These are phyloP conservation scores for Halictus ligatus DNA, from an alignment of 2,888 invertebrate species.

Conservation along the genomic window DNA sequence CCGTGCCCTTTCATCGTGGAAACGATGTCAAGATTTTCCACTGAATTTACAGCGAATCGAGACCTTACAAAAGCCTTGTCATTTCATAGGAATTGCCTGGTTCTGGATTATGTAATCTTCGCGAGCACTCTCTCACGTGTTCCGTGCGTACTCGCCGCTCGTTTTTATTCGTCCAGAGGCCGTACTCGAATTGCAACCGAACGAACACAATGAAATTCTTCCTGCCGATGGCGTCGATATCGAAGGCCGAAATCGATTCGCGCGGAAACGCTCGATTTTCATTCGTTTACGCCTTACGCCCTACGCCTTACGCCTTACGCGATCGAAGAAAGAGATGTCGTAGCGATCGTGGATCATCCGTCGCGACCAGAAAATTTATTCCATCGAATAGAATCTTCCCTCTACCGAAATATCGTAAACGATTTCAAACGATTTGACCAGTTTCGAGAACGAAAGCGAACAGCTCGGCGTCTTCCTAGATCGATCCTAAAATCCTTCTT, in stretches of 20 bases:
- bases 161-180: conserved; percentile 38
- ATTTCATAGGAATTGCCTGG: conserved; percentile 56
- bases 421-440: background rate
- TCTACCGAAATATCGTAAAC: background rate
- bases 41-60: conserved; percentile 39
- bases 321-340: background rate
- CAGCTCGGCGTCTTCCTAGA: conserved; percentile 27
- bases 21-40: conserved; percentile 64
- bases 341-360: background rate
- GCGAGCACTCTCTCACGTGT: conserved; percentile 36
- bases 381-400: background rate
- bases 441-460: background rate
- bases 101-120: conserved; percentile 49
- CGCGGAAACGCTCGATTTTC: conserved; percentile 1
- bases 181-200: conserved; percentile 20
- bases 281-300: background rate
- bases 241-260: conserved; percentile 24
- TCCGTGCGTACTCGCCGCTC: conserved; percentile 15
- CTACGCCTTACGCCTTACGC: background rate
- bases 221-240: background rate
- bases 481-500: conserved; percentile 42
- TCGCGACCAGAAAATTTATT: background rate
- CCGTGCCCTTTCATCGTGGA: conserved; percentile 42
- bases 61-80: conserved; percentile 63
- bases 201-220: conserved; percentile 23